These are phyloP conservation scores for Agrotis puta DNA, from an alignment of 2,888 invertebrate genomes.

Conservation along the genomic window DNA sequence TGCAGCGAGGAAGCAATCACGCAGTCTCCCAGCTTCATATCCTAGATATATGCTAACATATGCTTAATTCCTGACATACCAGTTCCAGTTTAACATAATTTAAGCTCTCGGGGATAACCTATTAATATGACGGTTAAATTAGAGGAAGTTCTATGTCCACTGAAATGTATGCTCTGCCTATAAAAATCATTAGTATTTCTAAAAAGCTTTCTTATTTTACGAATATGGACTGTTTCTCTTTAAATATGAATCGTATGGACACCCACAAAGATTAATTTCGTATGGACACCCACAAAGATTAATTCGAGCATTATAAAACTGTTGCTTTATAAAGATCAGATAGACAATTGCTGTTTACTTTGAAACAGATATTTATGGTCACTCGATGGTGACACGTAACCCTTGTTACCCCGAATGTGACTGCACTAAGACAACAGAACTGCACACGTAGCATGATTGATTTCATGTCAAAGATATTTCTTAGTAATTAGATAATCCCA, in stretches of 20 bases:
- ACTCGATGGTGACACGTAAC: no score
- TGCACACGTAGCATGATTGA: no score
- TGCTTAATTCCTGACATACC: constrained; percentile 33
- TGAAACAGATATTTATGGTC: no score
- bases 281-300: not conserved
- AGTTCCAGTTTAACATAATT: constrained; percentile 10
- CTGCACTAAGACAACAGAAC: no score
- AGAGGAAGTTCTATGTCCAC: not conserved
- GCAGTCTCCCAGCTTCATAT: constrained; percentile 25
- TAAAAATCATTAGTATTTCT: not conserved
- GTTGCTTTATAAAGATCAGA: no score
- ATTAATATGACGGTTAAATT: not conserved
- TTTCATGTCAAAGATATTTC: no score
- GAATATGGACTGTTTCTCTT: no score
- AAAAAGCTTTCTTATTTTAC: not conserved
- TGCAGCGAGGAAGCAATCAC: constrained; percentile 38
- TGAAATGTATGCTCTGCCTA: not conserved
- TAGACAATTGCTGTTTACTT: no score
- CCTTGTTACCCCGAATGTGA: no score
- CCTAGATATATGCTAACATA: constrained; percentile 17
- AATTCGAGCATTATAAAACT: no score
- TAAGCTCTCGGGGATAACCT: not conserved
- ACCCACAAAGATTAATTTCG: not conserved
- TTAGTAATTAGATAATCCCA: no score
- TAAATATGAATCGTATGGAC: not conserved